Evolutionary conservation across 2,888 invertebrate species (phyloP), one percentile per base, ranked within the genome.

Genomic region (Exocentrus adspersus): DNA sequence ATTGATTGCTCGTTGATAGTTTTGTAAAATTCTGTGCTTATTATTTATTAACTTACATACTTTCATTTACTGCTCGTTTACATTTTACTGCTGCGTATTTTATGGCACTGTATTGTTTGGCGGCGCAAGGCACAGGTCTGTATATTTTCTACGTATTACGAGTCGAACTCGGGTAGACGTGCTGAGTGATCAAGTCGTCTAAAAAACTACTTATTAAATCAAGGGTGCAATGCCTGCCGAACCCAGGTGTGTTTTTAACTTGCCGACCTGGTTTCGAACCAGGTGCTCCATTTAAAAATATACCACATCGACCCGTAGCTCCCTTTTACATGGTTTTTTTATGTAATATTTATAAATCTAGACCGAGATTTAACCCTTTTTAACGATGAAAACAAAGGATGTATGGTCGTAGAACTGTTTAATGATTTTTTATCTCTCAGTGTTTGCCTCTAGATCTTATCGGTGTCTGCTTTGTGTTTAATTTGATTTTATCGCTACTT

Each of bases 251-350:
- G 77, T 71, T 75, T 66, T 71, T 76, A 74, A 77, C 78, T 78
- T 76, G 77, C 76, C 80, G 80, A 79, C 80, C 80, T 79, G 79
- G 79, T 79, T 80, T 77, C 75, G 69, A 73, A 75, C 81, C 81
- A 81, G 81, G 81, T 81, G 81, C 81, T 80, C 79, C 73, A 79
- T 72, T 79, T 80, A 77, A 70, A 77, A 79, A 77, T 78, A 77
- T 75, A 78, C 78, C 78, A 77, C 78, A 75, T 71, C 45, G 56
- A 45, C 64, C 61, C 65, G 67, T 58, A 61, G 57, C 63, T 65
- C 67, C 67, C 68, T 67, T n/a, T 68, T 53, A 45, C 37, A n/a
- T 12, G 28, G 73, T 74, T 70, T 68, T 66, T 51, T n/a, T n/a
- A n/a, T 67, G 69, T 68, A 75, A 76, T 75, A 75, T 74, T 76